These are phyloP conservation scores for Leptodactylus fuscus DNA, from an alignment of 2,113 vertebrate species.

Conservation along the genomic window DNA sequence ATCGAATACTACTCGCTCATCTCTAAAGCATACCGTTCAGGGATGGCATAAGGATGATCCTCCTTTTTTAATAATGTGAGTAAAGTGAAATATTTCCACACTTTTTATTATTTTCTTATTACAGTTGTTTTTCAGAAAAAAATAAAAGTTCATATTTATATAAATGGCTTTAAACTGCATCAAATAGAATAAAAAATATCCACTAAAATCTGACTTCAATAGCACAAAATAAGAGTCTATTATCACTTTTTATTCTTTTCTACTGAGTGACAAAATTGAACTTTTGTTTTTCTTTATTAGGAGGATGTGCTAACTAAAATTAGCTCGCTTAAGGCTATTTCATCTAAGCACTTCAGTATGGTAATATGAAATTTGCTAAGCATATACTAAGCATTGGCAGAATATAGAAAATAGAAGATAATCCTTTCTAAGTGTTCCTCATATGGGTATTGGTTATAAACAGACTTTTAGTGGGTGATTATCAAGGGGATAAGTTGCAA, in stretches of 20 bases:
- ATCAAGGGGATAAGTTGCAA: slow-evolving; percentile 7
- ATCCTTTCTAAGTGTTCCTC: neutral
- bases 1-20: too few species aligned
- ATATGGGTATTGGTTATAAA: slow-evolving; percentile 17
- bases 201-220: neutral
- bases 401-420: neutral
- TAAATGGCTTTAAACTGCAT: neutral
- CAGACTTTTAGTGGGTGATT: slow-evolving; percentile 23
- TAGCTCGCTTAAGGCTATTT: slow-evolving; percentile 23
- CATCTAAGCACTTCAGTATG: slow-evolving; percentile 11
- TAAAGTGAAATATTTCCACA: too few species aligned
- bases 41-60: too few species aligned
- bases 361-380: slow-evolving; percentile 10
- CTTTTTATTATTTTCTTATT: too few species aligned
- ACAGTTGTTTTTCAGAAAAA: neutral
- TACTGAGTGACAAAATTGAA: slow-evolving; percentile 18
- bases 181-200: neutral
- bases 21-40: too few species aligned
- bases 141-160: neutral
- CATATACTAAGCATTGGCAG: slow-evolving; percentile 7
- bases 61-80: too few species aligned
- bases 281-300: slow-evolving; percentile 29
- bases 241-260: slow-evolving; percentile 33
- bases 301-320: neutral
- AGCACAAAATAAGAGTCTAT: neutral